Evolutionary conservation across 1,140 invertebrate genomes (phyloP), one percentile per base, ranked within the genome.

Genomic region (Drosophila pallidifrons): DNA sequence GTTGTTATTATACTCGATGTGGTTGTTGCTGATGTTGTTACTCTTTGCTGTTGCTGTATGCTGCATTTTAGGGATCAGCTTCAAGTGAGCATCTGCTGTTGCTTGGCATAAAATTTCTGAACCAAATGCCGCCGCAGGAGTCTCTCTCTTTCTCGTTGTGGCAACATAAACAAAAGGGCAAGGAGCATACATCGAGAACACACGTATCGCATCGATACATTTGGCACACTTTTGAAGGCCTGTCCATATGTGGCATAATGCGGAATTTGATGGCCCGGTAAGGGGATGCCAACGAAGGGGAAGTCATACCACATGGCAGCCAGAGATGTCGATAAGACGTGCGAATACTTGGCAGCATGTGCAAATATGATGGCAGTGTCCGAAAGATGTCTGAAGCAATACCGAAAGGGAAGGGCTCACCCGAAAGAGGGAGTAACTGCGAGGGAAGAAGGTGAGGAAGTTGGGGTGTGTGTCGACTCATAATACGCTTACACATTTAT

Each of bases 401-500:
- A 6, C 32, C 5, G 25, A 43, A 65, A 11, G 6, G 16, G 46
- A 16, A 20, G 4, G 13, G 28, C 15, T 13, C 0, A 8, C 32
- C 41, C 13, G 11, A 25, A 49, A 28, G 30, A 28, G 30, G 13
- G 38, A 15, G 41, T 41, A 41, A 13, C 10, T 13, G 28, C 49
- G 5, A 41, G 60, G 6, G 11, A 2, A n/a, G 10, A 1, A 6
- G 7, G n/a, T 5, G 4, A 25, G 5, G 35, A 8, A n/a, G 3
- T 10, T 25, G 16, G 41, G 16, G n/a, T 10, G 11, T 63, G 11
- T 57, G 13, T 55, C 41, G 55, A 55, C 45, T 13, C 52, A 11
- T 58, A 75, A 75, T 75, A 58, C 72, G 72, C 67, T 75, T 75
- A 75, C 72, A 75, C 66, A 75, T 77, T 74, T 64, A 66, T 75